Conservation (phyloP, 2,797 vertebrate species). For the Triplophysa yarkandensis region DNA sequence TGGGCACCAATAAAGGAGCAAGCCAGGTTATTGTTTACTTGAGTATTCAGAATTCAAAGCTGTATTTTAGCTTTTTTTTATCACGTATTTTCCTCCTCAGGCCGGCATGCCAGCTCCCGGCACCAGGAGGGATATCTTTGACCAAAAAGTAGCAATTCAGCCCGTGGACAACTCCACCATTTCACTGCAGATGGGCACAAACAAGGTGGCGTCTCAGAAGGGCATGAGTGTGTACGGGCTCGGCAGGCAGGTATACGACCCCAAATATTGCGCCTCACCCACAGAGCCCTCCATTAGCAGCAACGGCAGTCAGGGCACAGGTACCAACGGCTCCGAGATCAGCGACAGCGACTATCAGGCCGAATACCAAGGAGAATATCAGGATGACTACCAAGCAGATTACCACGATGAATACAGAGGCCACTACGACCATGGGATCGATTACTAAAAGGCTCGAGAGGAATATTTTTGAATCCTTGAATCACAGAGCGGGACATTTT, state of each 20-base stretch:
- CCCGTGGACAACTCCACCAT: conserved; percentile 85
- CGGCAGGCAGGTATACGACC: conserved; percentile 86
- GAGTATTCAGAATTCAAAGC: no score
- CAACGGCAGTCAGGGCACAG: conserved; percentile 93
- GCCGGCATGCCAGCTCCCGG: conserved; percentile 86
- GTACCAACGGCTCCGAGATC: conserved; percentile 92
- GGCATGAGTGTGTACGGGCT: conserved; percentile 87
- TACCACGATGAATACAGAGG: conserved; percentile 87
- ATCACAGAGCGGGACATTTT: conserved; percentile 52
- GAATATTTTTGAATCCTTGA: neutral
- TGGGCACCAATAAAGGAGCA: conserved; percentile 89
- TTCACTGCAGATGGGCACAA: conserved; percentile 88
- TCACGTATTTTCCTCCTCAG: conserved; percentile 59
- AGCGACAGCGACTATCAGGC: conserved; percentile 96
- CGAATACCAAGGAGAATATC: conserved; percentile 84
- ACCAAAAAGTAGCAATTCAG: conserved; percentile 83
- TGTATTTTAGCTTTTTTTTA: neutral
- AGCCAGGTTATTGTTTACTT: conserved; percentile 75
- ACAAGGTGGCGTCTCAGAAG: conserved; percentile 86
- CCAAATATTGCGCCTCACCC: conserved; percentile 84
- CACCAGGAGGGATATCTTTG: conserved; percentile 86
- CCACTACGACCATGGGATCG: conserved; percentile 88
- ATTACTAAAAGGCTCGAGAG: conserved; percentile 79
- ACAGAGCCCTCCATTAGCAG: conserved; percentile 85
- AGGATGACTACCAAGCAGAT: conserved; percentile 77